Base-by-base conservation (phyloP, 2,113 vertebrate species). In the Centrocercus urophasianus region DNA sequence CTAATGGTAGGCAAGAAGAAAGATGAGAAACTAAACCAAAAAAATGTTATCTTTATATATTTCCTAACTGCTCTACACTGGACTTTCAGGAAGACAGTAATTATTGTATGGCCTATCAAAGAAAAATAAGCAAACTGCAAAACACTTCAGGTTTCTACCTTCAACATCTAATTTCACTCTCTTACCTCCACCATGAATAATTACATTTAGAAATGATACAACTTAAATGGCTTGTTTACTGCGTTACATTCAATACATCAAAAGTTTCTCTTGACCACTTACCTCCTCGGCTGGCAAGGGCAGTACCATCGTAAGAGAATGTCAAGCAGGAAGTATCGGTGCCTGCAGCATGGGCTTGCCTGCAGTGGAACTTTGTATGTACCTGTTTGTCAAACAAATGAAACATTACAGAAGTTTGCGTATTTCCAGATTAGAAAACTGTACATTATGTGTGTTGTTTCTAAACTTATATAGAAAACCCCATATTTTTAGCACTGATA, bases 301-400 rank as follows among this genome's bases (percentile, higher is more conserved):
- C 98, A 45, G 95, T 97, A 25, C 99, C 99, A 54, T 99, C 98
- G 34, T 99, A 99, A 40, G 99, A 99, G 88, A 99, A 99, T 12
- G 98, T 63, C 77, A 99, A 97, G 61, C 98, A 98, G 19, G 99
- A 99, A 25, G 98, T 98, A 88, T 99, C 99, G 2, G 98, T 98
- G 92, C 99, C 98, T 11, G 98, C 97, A 67, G 95, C 89, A 83
- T 99, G 99, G 67, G 99, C 99, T 95, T 99, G 98, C 45, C 98
- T 98, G 94, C 99, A 99, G 97, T 99, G 99, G 87, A 99, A 99
- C 96, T 99, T 99, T 10, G 99, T 99, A 88, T 99, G 99, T 72
- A 99, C 99, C 99, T 99, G 95, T 95, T 93, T 65, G 42, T 10
- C 50, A 90, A 94, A 65, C 4, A 97, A 94, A 76, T 20, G 82